phyloP scores from a whole-genome alignment of 2,888 invertebrate species.

The Zaprionus lineosus region DNA sequence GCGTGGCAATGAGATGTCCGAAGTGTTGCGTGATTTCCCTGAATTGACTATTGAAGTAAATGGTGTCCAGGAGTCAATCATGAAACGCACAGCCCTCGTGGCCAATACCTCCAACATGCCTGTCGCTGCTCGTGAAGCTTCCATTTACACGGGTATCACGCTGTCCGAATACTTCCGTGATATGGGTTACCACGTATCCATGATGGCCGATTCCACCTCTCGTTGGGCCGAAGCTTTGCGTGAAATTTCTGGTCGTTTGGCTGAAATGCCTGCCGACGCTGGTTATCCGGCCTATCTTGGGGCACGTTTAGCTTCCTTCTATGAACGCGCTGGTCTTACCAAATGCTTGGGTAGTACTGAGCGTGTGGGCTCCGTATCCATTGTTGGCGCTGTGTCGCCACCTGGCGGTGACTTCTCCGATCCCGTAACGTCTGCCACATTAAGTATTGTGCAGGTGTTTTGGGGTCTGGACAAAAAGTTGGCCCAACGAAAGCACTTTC shows the following conservation, averaged over 20 bases:
- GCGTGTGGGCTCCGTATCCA: conserved; percentile 98
- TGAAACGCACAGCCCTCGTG: conserved; percentile 99
- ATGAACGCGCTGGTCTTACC: conserved; percentile 98
- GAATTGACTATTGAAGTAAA: conserved; percentile 98
- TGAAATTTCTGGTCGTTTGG: conserved; percentile 99
- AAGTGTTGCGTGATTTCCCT: conserved; percentile 99
- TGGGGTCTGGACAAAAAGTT: conserved; percentile 99
- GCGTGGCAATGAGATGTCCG: conserved; percentile 99
- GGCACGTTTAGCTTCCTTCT: conserved; percentile 98
- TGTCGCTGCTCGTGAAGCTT: conserved; percentile 99
- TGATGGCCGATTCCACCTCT: conserved; percentile 99
- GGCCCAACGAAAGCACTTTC: conserved; percentile 99
- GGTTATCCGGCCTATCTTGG: conserved; percentile 99
- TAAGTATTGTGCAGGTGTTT: conserved; percentile 99
- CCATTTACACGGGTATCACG: conserved; percentile 99
- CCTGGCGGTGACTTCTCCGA: conserved; percentile 99
- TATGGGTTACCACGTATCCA: conserved; percentile 99
- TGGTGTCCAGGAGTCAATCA: conserved; percentile 97
- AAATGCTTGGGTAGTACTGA: conserved; percentile 98
- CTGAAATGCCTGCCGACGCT: conserved; percentile 99
- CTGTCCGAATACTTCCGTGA: conserved; percentile 99
- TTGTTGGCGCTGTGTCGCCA: conserved; percentile 99
- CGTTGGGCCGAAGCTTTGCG: conserved; percentile 99
- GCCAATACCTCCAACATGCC: conserved; percentile 99
- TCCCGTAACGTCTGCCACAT: conserved; percentile 99